Evolutionary conservation across 1,140 invertebrate genomes (phyloP).

Genomic region (Ctenoplectra terminalis): DNA sequence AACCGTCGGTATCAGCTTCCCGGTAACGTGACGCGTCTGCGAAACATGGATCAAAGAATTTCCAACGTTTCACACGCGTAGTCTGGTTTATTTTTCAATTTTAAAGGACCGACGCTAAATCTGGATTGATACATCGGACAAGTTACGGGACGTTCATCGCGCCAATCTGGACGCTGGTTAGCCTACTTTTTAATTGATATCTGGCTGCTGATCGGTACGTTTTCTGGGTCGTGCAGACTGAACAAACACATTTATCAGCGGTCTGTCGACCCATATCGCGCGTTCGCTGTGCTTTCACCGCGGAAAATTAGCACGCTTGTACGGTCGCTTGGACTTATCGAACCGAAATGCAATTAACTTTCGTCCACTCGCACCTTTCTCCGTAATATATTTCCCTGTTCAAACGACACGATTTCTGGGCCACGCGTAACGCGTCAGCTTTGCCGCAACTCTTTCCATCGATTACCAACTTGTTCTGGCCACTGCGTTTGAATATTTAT

Average conservation of each 20-base stretch:
- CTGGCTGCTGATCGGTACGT: background rate
- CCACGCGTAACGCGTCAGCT: slow-evolving; percentile 1
- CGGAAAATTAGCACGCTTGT: slow-evolving; percentile 35
- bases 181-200: background rate
- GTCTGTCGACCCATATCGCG: slow-evolving; percentile 8
- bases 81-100: background rate
- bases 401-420: slow-evolving; percentile 10
- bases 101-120: background rate
- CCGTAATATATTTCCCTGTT: slow-evolving; percentile 8
- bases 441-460: slow-evolving; percentile 7
- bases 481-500: background rate
- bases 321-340: slow-evolving; percentile 14
- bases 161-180: background rate
- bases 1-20: background rate
- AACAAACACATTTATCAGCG: slow-evolving; percentile 44
- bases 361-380: background rate
- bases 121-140: background rate
- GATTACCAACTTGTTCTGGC: background rate
- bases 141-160: background rate
- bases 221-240: slow-evolving; percentile 14
- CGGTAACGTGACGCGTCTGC: background rate
- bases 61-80: background rate
- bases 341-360: slow-evolving; percentile 40
- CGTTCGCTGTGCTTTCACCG: background rate
- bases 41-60: background rate